These are phyloP conservation scores for Drosophila equinoxialis DNA, from an alignment of 1,140 invertebrate genomes.

Conservation along the genomic window DNA sequence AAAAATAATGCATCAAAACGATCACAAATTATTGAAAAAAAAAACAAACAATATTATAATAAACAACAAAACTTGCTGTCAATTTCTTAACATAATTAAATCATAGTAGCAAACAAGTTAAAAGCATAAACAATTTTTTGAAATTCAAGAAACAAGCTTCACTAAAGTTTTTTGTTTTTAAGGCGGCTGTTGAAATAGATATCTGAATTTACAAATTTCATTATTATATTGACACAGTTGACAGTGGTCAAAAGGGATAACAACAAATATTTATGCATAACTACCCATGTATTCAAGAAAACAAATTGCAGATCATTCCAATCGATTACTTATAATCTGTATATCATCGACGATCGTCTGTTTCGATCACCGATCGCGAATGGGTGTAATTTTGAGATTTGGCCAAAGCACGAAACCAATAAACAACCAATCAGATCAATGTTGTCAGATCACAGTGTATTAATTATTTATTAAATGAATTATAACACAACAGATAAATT, in stretches of 20 bases:
- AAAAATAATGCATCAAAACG: neutral
- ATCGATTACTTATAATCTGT: neutral
- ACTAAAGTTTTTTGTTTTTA: neutral
- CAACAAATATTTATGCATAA: neutral
- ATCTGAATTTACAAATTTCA: conserved; percentile 11
- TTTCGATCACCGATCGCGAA: neutral
- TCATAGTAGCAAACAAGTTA: conserved; percentile 4
- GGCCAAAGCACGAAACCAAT: neutral
- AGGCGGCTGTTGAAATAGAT: conserved; percentile 8
- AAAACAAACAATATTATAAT: neutral
- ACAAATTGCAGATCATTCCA: neutral
- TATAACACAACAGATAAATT: neutral
- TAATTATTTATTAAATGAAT: conserved; percentile 8
- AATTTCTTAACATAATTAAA: conserved; percentile 56
- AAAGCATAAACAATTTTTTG: neutral
- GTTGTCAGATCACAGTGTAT: conserved; percentile 2
- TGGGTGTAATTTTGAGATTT: neutral
- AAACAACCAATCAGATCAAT: conserved; percentile 1
- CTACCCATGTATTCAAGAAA: neutral
- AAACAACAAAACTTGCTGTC: conserved; percentile 47
- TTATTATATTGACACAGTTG: neutral
- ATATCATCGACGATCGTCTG: neutral
- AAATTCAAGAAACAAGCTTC: conserved; percentile 9
- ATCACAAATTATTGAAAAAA: neutral
- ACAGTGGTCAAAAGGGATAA: neutral